Conservation (phyloP, 2,113 vertebrate genomes). For the Pampusana beccarii region DNA sequence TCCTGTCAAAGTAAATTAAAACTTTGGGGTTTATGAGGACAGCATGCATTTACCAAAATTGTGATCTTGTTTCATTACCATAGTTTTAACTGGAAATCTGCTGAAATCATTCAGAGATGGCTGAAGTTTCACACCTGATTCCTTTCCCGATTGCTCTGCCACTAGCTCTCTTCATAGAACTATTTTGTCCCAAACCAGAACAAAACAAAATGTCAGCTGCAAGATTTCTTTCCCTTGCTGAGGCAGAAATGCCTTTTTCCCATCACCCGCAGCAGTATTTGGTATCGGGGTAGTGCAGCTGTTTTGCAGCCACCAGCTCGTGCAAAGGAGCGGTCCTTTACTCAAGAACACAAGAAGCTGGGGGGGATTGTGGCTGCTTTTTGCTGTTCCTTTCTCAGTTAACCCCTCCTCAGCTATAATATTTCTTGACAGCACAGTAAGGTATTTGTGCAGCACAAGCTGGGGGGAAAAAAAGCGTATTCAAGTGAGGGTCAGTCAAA, state of each 20-base stretch:
- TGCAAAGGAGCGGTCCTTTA: neutral
- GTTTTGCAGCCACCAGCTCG: neutral
- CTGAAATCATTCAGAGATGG: neutral
- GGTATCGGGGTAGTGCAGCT: neutral
- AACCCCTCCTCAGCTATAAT: neutral
- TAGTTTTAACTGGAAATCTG: neutral
- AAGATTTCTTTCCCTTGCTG: neutral
- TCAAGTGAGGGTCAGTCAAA: neutral
- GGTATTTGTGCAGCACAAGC: neutral
- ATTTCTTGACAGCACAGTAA: neutral
- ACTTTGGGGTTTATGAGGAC: neutral
- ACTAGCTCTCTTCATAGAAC: neutral
- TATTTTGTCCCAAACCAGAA: neutral
- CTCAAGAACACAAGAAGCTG: neutral
- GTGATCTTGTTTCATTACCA: neutral
- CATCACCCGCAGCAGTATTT: neutral
- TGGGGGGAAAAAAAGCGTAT: neutral
- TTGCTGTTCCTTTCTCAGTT: neutral
- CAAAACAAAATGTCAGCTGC: neutral
- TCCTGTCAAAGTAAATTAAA: neutral
- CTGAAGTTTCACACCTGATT: neutral
- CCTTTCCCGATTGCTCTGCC: neutral
- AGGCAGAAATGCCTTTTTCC: neutral
- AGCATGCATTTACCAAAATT: neutral
- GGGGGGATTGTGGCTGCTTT: neutral